Percentiles rank a stretch among this genome's conserved stretches.
Evolutionary conservation across 2,113 vertebrate species (phyloP).

Genomic region (Calyptommatus sinebrachiatus): DNA sequence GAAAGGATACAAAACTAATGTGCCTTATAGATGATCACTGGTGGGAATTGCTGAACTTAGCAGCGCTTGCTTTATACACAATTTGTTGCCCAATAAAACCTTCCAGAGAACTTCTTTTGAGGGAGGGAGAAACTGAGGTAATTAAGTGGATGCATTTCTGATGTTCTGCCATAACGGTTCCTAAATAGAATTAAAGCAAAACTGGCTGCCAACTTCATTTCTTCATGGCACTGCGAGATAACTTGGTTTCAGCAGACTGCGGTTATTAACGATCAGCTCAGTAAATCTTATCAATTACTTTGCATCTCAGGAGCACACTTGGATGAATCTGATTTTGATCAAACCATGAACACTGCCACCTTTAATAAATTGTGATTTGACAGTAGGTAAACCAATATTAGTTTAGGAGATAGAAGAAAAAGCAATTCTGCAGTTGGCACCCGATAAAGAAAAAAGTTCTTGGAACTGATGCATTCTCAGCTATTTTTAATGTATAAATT

Average conservation of each 20-base stretch:
- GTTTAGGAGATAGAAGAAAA: conserved; percentile 41
- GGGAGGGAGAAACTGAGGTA: conserved; percentile 27
- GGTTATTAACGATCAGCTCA: conserved; percentile 62
- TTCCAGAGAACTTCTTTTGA: conserved; percentile 7
- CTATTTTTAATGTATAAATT: conserved; percentile 3
- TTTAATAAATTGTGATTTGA: conserved; percentile 57
- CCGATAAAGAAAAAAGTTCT: background rate
- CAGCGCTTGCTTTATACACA: conserved; percentile 4
- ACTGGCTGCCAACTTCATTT: conserved; percentile 57
- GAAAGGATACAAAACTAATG: background rate
- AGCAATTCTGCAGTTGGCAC: conserved; percentile 42
- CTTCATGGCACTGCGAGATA: conserved; percentile 55
- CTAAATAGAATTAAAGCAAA: conserved; percentile 48
- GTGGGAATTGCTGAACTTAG: background rate
- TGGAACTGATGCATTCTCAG: conserved; percentile 20
- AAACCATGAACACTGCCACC: conserved; percentile 60
- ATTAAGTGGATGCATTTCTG: conserved; percentile 50
- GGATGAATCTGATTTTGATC: conserved; percentile 58
- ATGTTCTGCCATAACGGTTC: conserved; percentile 53
- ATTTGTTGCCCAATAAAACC: conserved; percentile 19
- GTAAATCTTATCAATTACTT: conserved; percentile 62
- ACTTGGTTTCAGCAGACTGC: conserved; percentile 45
- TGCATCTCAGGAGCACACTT: conserved; percentile 51
- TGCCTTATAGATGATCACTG: background rate
- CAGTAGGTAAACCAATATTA: conserved; percentile 49